These are phyloP conservation scores for Orchesella flavescens DNA, from an alignment of 2,888 invertebrate genomes.

Conservation along the genomic window DNA sequence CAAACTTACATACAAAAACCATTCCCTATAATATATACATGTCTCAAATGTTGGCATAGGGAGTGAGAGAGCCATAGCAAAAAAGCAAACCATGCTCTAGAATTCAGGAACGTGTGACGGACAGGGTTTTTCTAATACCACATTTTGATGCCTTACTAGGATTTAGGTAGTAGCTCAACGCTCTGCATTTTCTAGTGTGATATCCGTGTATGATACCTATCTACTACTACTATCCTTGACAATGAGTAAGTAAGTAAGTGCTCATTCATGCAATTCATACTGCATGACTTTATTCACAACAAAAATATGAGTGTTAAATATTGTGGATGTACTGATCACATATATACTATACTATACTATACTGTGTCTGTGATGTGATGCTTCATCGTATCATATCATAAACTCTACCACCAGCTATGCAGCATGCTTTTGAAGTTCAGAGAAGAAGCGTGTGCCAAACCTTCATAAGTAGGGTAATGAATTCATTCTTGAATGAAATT, in stretches of 20 bases:
- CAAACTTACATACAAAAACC: slow-evolving; percentile 36
- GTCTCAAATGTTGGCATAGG: no score
- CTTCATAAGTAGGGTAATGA: slow-evolving; percentile 54
- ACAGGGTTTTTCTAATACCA: neutral
- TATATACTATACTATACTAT: neutral
- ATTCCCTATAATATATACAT: slow-evolving; percentile 12
- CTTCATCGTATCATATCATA: neutral
- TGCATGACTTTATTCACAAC: slow-evolving; percentile 30
- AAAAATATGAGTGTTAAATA: neutral
- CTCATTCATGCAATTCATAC: slow-evolving; percentile 47
- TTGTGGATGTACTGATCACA: no score
- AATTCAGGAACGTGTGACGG: slow-evolving; percentile 56
- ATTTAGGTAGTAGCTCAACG: slow-evolving; percentile 12
- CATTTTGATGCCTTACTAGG: slow-evolving; percentile 16
- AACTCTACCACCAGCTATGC: neutral
- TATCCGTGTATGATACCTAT: slow-evolving; percentile 37
- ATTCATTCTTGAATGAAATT: slow-evolving; percentile 54
- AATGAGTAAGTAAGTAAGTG: slow-evolving; percentile 47
- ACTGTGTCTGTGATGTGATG: neutral
- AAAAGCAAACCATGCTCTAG: slow-evolving; percentile 35
- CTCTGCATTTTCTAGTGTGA: slow-evolving; percentile 11
- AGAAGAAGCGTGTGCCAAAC: slow-evolving; percentile 54
- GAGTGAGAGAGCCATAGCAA: neutral
- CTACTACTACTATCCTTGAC: slow-evolving; percentile 47
- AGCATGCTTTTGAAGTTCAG: slow-evolving; percentile 19